These are phyloP conservation scores for Malthinus flaveolus DNA, from an alignment of 2,888 invertebrate genomes.

Conservation along the genomic window DNA sequence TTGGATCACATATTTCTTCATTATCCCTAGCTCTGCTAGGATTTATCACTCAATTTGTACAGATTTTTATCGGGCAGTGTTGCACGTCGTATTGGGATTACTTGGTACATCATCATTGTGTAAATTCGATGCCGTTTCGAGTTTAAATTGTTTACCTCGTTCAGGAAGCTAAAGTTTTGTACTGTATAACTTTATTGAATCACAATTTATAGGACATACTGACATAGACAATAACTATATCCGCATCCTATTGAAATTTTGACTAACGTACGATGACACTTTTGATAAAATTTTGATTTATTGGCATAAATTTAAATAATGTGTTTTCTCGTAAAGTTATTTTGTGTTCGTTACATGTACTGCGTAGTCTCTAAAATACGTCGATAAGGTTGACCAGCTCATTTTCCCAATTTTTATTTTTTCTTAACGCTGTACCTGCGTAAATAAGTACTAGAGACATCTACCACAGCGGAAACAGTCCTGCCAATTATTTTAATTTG, in stretches of 20 bases:
- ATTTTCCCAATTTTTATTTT: too few relatives aligned
- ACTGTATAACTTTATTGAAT: neutral
- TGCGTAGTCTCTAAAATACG: too few relatives aligned
- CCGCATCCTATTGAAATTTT: neutral
- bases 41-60: conserved; percentile 21
- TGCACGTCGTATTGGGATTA: conserved; percentile 13
- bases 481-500: too few relatives aligned
- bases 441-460: too few relatives aligned
- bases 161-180: conserved; percentile 1
- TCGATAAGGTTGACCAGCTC: too few relatives aligned
- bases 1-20: conserved; percentile 19
- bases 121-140: conserved; percentile 1
- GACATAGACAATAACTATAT: neutral
- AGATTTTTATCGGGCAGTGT: conserved; percentile 14
- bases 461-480: too few relatives aligned
- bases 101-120: conserved; percentile 9
- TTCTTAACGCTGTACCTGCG: too few relatives aligned
- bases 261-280: neutral
- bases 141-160: conserved; percentile 7
- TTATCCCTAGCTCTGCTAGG: conserved; percentile 13
- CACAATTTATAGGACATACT: neutral
- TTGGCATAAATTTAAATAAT: neutral
- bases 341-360: too few relatives aligned
- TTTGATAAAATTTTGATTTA: neutral
- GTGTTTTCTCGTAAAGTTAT: too few relatives aligned